phyloP scores from a whole-genome alignment of 1,140 invertebrate genomes.

The Mya arenaria region DNA sequence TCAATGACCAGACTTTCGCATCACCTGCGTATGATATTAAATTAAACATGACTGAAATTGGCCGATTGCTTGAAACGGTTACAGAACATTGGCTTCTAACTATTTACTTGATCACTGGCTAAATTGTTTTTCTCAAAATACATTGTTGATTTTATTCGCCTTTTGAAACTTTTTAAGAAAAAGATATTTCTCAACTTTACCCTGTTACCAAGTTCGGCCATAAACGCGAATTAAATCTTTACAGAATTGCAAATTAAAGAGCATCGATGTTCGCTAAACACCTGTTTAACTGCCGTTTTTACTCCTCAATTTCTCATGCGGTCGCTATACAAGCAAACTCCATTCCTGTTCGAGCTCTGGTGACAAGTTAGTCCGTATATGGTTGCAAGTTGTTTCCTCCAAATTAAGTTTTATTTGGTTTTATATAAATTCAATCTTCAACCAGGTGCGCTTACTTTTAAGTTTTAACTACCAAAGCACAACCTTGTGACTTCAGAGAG shows the following conservation, averaged over 20 bases:
- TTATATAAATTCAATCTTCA: constrained; percentile 47
- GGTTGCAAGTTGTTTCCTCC: constrained; percentile 37
- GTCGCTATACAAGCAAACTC: background rate
- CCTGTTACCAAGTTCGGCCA: background rate
- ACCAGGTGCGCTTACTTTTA: constrained; percentile 25
- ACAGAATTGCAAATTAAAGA: constrained; percentile 33
- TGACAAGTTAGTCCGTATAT: constrained; percentile 37
- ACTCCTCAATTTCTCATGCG: constrained; percentile 1
- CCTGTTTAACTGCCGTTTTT: constrained; percentile 33
- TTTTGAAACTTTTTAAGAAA: too few species aligned
- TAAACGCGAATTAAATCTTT: constrained; percentile 14
- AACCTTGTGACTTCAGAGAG: too few species aligned
- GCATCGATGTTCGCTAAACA: background rate
- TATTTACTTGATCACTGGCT: too few species aligned
- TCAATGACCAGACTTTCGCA: too few species aligned
- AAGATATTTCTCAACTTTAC: background rate
- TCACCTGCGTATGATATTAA: too few species aligned
- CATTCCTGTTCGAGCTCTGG: constrained; percentile 19
- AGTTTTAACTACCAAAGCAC: too few species aligned
- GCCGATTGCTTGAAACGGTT: too few species aligned
- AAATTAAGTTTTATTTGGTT: constrained; percentile 49
- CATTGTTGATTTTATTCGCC: too few species aligned
- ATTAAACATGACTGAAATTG: too few species aligned
- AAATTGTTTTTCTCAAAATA: too few species aligned
- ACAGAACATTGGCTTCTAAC: too few species aligned